Percentiles rank a stretch among this genome's conserved stretches.
phyloP scores from a whole-genome alignment of 2,113 vertebrate species.

The Plecturocebus donacophilus region DNA sequence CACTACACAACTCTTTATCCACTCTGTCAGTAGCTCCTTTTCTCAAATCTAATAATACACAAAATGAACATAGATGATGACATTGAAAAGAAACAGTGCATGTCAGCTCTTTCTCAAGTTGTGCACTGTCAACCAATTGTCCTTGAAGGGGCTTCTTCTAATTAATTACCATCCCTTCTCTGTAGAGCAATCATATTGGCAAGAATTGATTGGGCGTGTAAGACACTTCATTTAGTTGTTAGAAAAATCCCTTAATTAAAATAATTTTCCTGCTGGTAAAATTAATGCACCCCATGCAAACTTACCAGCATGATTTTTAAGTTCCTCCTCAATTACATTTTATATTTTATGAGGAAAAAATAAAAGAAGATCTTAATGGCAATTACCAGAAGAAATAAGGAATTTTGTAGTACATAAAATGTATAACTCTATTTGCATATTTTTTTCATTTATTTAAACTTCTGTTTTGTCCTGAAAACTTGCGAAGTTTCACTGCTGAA shows the following conservation, averaged over 20 bases:
- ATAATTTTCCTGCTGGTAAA: slow-evolving; percentile 79
- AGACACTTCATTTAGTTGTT: slow-evolving; percentile 76
- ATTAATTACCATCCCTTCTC: slow-evolving; percentile 79
- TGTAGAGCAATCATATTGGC: slow-evolving; percentile 75
- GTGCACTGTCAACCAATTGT: slow-evolving; percentile 57
- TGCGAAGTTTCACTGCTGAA: background rate
- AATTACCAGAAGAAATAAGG: background rate
- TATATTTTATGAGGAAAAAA: background rate
- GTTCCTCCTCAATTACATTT: slow-evolving; percentile 22
- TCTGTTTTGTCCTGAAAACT: background rate
- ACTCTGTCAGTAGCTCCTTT: slow-evolving; percentile 50
- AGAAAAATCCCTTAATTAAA: slow-evolving; percentile 81
- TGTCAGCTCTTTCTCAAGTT: slow-evolving; percentile 73
- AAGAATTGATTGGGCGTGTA: slow-evolving; percentile 78
- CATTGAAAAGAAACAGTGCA: slow-evolving; percentile 60
- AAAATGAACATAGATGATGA: slow-evolving; percentile 64
- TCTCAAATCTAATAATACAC: slow-evolving; percentile 43
- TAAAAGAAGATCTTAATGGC: background rate
- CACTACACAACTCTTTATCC: slow-evolving; percentile 45
- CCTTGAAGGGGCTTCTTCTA: slow-evolving; percentile 80
- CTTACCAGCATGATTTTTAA: slow-evolving; percentile 53
- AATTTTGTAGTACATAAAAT: background rate
- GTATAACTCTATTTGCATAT: background rate
- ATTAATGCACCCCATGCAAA: slow-evolving; percentile 59
- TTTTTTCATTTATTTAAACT: background rate